Percentiles rank a stretch among this genome's conserved stretches.
phyloP scores from a whole-genome alignment of 1,140 invertebrate genomes.

The Hesperophylax magnus region DNA sequence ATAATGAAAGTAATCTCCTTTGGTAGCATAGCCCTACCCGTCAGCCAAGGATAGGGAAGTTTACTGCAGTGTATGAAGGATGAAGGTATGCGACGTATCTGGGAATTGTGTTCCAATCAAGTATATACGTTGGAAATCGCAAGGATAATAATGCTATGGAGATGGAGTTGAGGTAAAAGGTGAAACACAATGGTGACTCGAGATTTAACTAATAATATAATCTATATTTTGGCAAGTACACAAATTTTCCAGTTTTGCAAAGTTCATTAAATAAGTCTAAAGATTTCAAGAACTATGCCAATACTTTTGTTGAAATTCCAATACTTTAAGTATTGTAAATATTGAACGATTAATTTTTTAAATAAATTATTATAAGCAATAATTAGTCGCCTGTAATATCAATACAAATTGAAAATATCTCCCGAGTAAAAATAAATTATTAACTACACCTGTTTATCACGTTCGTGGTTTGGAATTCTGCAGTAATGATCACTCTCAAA shows the following conservation, averaged over 20 bases:
- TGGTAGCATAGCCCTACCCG: neutral
- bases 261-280: no score
- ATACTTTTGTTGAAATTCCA: no score
- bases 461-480: no score
- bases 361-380: no score
- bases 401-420: no score
- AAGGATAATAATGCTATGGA: conserved; percentile 3
- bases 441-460: no score
- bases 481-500: no score
- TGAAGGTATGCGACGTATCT: conserved; percentile 26
- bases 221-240: neutral
- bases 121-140: neutral
- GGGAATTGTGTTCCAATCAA: conserved; percentile 33
- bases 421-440: no score
- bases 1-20: neutral
- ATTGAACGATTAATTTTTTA: no score
- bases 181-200: conserved; percentile 1
- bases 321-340: no score
- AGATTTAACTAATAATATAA: neutral
- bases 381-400: no score
- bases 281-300: no score
- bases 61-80: conserved; percentile 1
- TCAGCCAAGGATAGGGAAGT: neutral
- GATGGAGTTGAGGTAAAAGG: conserved; percentile 23
- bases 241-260: neutral